Evolutionary conservation across 1,140 invertebrate species (phyloP), one percentile per base, ranked within the genome.

Genomic region (Ips typographus): DNA sequence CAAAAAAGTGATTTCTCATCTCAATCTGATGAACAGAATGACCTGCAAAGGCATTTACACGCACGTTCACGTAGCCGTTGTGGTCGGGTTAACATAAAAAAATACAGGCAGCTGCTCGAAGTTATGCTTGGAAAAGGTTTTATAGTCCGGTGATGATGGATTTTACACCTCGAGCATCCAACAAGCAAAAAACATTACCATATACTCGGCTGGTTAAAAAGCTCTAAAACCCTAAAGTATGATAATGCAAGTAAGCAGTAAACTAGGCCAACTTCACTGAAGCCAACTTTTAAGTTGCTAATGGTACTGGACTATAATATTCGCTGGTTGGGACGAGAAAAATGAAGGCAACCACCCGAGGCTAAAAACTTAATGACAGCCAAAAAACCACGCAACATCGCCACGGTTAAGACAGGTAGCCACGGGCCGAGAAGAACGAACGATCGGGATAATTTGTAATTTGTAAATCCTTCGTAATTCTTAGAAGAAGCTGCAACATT

Each of bases 381-480:
- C 63, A 65, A 71, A 66, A 71, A 71, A 71, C 56, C 59, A 71
- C 42, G 41, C 41, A 37, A 51, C 69, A 60, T 63, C 64, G 63
- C 69, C 68, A 71, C 66, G 73, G 74, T 70, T 60, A 76, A 76
- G 75, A 76, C 75, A 76, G 75, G 75, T 76, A 76, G 75, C 75
- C 55, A 55, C 52, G 52, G 52, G 52, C 52, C 52, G 52, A 38
- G 52, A 55, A 55, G n/a, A 55, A 55, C 52, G 44, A 22, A 49
- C 52, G 52, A 36, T 55, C 52, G 37, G 52, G 52, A 55, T 55
- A 55, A 55, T 55, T 55, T 55, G 52, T 55, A 55, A 55, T 55
- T 55, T 55, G n/a, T 22, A 55, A 55, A 55, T 55, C 52, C 52
- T 38, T 55, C 52, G 37, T 55, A 38, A 55, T 55, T 55, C n/a